Conservation (phyloP, 1,140 invertebrate genomes). For the Ceratina japonica region DNA sequence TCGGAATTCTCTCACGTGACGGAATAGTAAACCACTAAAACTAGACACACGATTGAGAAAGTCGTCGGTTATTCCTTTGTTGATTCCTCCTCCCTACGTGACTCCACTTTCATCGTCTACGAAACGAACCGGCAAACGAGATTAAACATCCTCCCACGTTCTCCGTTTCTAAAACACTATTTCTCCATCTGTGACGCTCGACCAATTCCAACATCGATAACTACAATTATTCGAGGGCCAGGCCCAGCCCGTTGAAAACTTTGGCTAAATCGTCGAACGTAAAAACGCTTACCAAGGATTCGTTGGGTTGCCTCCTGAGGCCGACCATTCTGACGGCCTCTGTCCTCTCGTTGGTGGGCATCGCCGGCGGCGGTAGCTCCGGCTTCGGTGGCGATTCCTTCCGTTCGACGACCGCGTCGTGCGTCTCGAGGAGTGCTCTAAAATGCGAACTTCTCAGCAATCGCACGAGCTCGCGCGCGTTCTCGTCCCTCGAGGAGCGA, state of each 20-base stretch:
- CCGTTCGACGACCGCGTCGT: slow-evolving; percentile 84
- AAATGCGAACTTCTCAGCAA: slow-evolving; percentile 72
- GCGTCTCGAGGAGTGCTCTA: slow-evolving; percentile 82
- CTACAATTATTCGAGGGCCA: too few relatives aligned
- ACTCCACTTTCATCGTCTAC: slow-evolving; percentile 4
- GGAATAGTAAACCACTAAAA: slow-evolving; percentile 42
- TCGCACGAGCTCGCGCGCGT: slow-evolving; percentile 69
- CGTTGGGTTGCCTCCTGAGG: slow-evolving; percentile 91
- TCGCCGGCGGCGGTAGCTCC: slow-evolving; percentile 51
- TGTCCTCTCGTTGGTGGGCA: slow-evolving; percentile 75
- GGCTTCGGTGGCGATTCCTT: slow-evolving; percentile 59
- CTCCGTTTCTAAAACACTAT: not conserved
- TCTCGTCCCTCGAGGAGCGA: slow-evolving; percentile 58
- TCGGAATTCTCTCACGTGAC: slow-evolving; percentile 39
- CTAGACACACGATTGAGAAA: slow-evolving; percentile 27
- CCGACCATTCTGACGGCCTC: slow-evolving; percentile 91
- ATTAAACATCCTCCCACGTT: slow-evolving; percentile 2
- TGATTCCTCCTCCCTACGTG: slow-evolving; percentile 2
- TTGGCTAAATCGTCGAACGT: not conserved
- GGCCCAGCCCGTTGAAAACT: too few relatives aligned
- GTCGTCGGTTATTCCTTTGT: slow-evolving; percentile 19
- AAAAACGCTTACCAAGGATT: slow-evolving; percentile 87
- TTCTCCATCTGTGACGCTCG: too few relatives aligned
- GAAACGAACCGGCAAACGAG: not conserved
- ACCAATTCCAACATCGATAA: too few relatives aligned